Evolutionary conservation across 2,888 invertebrate genomes (phyloP), one percentile per base, ranked within the genome.

Genomic region (Autographa gamma): DNA sequence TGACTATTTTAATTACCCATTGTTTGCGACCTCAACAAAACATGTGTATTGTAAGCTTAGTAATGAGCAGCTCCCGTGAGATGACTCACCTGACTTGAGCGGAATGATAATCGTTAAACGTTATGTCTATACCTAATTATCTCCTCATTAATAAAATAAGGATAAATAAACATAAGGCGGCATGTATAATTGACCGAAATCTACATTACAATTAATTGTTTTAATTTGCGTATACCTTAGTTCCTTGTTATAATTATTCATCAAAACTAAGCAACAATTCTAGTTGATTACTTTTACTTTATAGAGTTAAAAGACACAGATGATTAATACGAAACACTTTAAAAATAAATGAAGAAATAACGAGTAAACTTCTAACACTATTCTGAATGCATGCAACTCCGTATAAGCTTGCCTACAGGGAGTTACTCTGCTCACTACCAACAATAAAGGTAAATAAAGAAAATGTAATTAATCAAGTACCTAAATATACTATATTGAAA

Each of bases 71-170:
- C 60, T 58, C 63, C 34, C 43, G 59, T 59, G 11, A 52, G 34
- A 60, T 59, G 71, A 77, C 54, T 59, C 7, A 73, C 43, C 59
- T 54, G 41, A 77, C 76, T 63, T 77, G 77, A 68, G 18, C 48
- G 61, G 76, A 67, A 73, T 76, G 67, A 16, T 52, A 71, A 75
- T 19, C 56, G n/a, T 34, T 59, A 41, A 52, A 8, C 54, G 67
- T 63, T 66, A 60, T 56, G 38, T 38, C 63, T 76, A 60, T 63
- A 63, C 66, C 73, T 56, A 32, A 62, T 69, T 66, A 60, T 65
- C 60, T 73, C 60, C 18, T 69, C 18, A 69, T 31, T 52, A 19
- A 54, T 61, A 41, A 54, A 58, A 32, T 25, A 32, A 34, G 8
- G 60, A 73, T 77, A 62, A 66, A 77, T 78, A 59, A 73, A 73